Evolutionary conservation across 2,888 invertebrate species (phyloP).

Genomic region (Hemithea aestivaria): DNA sequence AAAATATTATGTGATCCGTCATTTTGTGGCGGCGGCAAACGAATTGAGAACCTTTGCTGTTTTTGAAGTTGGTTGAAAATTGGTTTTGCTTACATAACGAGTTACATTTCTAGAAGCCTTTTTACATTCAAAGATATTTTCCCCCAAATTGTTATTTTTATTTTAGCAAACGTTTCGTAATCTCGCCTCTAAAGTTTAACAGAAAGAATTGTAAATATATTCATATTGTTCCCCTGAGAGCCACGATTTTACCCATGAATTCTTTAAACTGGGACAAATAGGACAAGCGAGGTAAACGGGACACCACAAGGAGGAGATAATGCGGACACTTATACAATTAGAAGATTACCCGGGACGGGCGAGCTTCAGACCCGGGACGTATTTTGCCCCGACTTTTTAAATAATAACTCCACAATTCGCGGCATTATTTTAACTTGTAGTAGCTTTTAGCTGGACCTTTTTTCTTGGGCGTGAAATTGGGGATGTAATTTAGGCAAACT

Average conservation of each 20-base stretch:
- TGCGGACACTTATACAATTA: constrained; percentile 43
- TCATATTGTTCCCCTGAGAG: constrained; percentile 3
- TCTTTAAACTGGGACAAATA: constrained; percentile 21
- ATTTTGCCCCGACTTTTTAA: constrained; percentile 7
- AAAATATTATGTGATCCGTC: too few relatives aligned
- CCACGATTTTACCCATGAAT: constrained; percentile 27
- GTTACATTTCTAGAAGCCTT: too few relatives aligned
- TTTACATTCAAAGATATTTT: too few relatives aligned
- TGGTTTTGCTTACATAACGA: too few relatives aligned
- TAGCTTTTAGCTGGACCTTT: background rate
- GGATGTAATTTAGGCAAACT: background rate
- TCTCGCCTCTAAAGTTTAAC: constrained; percentile 13
- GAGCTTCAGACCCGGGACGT: constrained; percentile 3
- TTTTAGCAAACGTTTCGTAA: constrained; percentile 8
- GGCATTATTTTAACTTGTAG: too few relatives aligned
- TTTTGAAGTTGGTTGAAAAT: too few relatives aligned
- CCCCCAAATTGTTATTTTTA: too few relatives aligned
- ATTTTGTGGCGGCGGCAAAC: too few relatives aligned
- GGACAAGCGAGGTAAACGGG: constrained; percentile 26
- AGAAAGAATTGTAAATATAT: constrained; percentile 3
- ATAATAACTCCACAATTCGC: constrained; percentile 8
- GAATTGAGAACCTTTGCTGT: too few relatives aligned
- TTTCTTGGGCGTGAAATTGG: constrained; percentile 1
- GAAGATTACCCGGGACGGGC: constrained; percentile 31
- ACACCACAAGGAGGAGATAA: constrained; percentile 33